Conservation (phyloP, 2,797 vertebrate genomes). For the Geotrypetes seraphini region DNA sequence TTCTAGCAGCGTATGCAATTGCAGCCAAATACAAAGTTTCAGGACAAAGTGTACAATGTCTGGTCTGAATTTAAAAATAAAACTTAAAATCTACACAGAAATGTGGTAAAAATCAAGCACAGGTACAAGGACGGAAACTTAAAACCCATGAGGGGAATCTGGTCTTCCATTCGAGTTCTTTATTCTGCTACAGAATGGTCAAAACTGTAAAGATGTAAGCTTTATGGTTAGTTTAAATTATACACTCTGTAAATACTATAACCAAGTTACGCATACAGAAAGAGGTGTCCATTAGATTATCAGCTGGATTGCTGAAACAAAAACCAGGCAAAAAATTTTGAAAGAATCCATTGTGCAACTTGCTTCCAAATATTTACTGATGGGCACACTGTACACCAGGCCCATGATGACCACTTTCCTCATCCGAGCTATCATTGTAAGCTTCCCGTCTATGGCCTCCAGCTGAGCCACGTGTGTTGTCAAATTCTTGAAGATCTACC, state of each 20-base stretch:
- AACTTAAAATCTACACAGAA: conserved; percentile 78
- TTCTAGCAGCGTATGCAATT: conserved; percentile 77
- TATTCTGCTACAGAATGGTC: conserved; percentile 60
- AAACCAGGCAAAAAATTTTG: conserved; percentile 49
- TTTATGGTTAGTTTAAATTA: conserved; percentile 87
- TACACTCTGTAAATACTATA: conserved; percentile 84
- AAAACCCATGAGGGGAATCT: conserved; percentile 51
- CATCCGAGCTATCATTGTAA: conserved; percentile 94
- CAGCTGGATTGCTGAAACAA: conserved; percentile 45
- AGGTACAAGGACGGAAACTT: conserved; percentile 61
- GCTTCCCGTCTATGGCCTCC: conserved; percentile 85
- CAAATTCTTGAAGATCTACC: conserved; percentile 92
- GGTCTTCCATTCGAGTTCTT: conserved; percentile 57
- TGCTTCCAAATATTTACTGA: conserved; percentile 71
- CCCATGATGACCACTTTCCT: conserved; percentile 85
- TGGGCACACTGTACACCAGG: conserved; percentile 94
- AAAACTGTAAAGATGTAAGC: conserved; percentile 56
- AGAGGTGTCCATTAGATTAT: conserved; percentile 62
- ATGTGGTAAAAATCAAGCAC: conserved; percentile 83
- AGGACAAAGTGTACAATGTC: conserved; percentile 71
- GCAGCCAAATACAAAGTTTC: conserved; percentile 79
- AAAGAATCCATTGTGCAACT: conserved; percentile 63
- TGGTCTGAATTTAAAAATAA: conserved; percentile 72
- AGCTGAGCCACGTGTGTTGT: conserved; percentile 75
- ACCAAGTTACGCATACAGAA: conserved; percentile 78